Evolutionary conservation across 2,888 invertebrate species (phyloP), one percentile per base, ranked within the genome.

Genomic region (Hecatera dysodea): DNA sequence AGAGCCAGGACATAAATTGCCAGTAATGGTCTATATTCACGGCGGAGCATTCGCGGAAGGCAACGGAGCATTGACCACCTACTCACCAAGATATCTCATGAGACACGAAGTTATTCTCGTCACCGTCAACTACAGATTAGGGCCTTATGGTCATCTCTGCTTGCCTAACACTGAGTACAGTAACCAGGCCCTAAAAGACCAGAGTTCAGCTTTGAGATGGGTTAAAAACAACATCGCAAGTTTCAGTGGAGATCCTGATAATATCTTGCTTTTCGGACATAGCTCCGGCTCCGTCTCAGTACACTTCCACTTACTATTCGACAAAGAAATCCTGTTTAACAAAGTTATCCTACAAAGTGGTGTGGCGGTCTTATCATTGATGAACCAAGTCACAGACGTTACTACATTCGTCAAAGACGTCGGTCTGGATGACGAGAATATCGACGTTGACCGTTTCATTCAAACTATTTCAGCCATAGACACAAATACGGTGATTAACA

Each of bases 321-420:
- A 29, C 9, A 44, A 64, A 6, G 63, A 82, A 1, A 42, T 52
- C 0, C 24, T 75, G 15, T 72, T 67, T 44, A 67, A 75, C 15
- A 82, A 68, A 64, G 67, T 53, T 2, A 81, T 81, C 11, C 15
- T 81, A 9, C 83, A 81, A 55, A 80, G 83, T 24, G 81, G 83
- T 0, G 42, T 33, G 0, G 75, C 53, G 7, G n/a, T 60, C 0
- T 24, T n/a, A 4, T 24, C 83, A 0, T 17, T 69, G 0, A 0
- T 29, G 6, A 72, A 42, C 11, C 15, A 60, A 29, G 44, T 11
- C 1, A 71, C 71, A 8, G 33, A 61, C 4, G 17, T 27, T 1
- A 4, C 15, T 8, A 61, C 50, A 5, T 27, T 78, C 1, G 53
- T 36, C 1, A 57, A 42, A 7, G 78, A 78, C 8, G 53, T 78